phyloP scores from a whole-genome alignment of 2,113 vertebrate genomes.

The Sitta europaea region DNA sequence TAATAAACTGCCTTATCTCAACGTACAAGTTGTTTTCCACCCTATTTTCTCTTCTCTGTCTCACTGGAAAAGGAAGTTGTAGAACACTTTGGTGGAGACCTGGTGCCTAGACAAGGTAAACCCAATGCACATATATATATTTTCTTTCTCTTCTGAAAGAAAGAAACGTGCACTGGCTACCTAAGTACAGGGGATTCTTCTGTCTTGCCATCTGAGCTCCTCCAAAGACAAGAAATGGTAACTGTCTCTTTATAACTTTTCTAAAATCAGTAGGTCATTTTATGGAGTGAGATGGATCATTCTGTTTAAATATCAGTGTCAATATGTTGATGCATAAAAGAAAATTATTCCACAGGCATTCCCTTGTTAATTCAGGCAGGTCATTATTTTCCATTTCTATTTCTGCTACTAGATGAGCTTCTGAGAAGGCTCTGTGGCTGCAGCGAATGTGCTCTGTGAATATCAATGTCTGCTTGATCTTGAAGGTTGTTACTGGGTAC shows the following conservation, averaged over 20 bases:
- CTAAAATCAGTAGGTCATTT: neutral
- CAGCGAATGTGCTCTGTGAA: constrained; percentile 1
- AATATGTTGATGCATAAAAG: neutral
- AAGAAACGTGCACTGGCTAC: neutral
- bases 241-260: neutral
- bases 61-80: neutral
- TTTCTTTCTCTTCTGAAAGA: neutral
- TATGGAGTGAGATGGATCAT: neutral
- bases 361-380: neutral
- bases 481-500: neutral
- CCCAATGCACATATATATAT: neutral
- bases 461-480: neutral
- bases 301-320: neutral
- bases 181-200: neutral
- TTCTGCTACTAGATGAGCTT: neutral
- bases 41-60: neutral
- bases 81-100: neutral
- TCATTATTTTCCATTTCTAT: neutral
- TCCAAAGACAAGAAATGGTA: neutral
- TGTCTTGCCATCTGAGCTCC: neutral
- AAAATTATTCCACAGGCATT: neutral
- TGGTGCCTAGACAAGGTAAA: neutral
- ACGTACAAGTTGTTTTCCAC: neutral
- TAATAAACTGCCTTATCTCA: neutral
- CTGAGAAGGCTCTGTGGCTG: neutral